Evolutionary conservation across 2,888 invertebrate species (phyloP), one percentile per base, ranked within the genome.

Genomic region (Schrankia costaestrigalis): DNA sequence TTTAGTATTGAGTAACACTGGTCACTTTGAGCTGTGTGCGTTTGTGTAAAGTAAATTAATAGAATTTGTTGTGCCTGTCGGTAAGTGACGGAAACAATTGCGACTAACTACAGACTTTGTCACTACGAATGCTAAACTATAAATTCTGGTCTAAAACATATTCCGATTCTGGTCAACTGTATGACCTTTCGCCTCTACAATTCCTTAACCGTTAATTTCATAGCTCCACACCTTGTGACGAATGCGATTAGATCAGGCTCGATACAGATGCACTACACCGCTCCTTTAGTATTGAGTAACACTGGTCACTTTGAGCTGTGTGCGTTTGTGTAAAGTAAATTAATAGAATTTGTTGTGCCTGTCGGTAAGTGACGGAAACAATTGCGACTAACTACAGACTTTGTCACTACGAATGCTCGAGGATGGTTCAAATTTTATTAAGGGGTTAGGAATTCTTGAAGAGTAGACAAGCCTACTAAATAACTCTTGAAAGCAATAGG

Each of bases 161-260:
- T n/a, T n/a, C n/a, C n/a, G n/a, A n/a, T n/a, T n/a, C n/a, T n/a
- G n/a, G n/a, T n/a, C n/a, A n/a, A n/a, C n/a, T 31, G 40, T 33
- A 10, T 56, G 54, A 46, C 46, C 53, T 55, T 56, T 56, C 24
- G 19, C 33, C 34, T 48, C n/a, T n/a, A n/a, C n/a, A n/a, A n/a
- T n/a, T n/a, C n/a, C n/a, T n/a, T n/a, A n/a, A 54, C 49, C 49
- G 43, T 34, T 36, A 55, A n/a, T n/a, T n/a, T 56, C 56, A 49
- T 44, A 36, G 41, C 33, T 31, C 54, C 53, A 49, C 49, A 49
- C 49, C 46, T 56, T 36, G 36, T 35, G 48, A 52, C 41, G 35
- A 53, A 49, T 46, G 38, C 48, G 53, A 38, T 42, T 29, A 23
- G 29, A 46, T 43, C 53, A 56, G 56, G 56, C 52, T 40, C 43